Evolutionary conservation across 2,797 vertebrate genomes (phyloP).

Genomic region (Leuciscus waleckii): DNA sequence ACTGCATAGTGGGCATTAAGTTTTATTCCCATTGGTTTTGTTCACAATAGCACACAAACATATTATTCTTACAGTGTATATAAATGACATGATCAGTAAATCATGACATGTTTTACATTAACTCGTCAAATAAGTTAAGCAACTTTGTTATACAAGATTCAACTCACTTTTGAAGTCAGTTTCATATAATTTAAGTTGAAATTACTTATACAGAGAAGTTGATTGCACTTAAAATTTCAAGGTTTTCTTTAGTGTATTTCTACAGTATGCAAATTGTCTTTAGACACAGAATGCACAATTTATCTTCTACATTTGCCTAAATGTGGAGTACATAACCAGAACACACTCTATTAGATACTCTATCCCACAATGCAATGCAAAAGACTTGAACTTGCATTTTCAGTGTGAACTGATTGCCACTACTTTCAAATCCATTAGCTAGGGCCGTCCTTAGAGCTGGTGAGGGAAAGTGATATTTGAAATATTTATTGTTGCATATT

Average conservation of each 20-base stretch:
- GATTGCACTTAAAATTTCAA: background rate
- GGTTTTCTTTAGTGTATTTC: background rate
- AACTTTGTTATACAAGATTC: background rate
- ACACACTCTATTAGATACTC: background rate
- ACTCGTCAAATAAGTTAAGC: background rate
- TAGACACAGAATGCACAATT: background rate
- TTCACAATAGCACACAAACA: background rate
- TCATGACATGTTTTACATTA: background rate
- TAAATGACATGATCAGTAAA: background rate
- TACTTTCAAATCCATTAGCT: background rate
- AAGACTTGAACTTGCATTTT: background rate
- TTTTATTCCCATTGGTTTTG: background rate
- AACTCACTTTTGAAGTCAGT: background rate
- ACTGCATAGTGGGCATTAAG: background rate
- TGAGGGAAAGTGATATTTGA: background rate
- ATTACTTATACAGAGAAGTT: background rate
- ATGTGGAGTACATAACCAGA: background rate
- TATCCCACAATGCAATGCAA: background rate
- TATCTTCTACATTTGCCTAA: background rate
- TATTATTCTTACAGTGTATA: background rate
- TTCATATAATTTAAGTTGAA: background rate
- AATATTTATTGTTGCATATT: background rate
- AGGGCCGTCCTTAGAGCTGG: background rate
- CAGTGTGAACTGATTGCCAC: background rate
- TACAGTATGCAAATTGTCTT: background rate